Evolutionary conservation across 2,888 invertebrate species (phyloP), one percentile per base, ranked within the genome.

Genomic region (Labia minor): DNA sequence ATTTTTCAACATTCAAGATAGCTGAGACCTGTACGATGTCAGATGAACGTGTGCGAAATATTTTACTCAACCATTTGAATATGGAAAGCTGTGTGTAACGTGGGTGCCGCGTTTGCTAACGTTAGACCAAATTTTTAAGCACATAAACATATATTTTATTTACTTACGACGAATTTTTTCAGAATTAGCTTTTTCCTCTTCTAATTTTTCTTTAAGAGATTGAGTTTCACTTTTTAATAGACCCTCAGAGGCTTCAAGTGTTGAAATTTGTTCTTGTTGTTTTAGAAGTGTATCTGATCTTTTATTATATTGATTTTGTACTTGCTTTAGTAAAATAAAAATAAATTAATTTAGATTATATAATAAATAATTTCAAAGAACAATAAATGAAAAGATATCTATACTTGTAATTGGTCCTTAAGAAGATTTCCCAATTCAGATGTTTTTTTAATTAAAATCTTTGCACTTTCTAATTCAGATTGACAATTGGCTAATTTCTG

Each of bases 81-180:
- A n/a, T n/a, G n/a, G n/a, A n/a, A n/a, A n/a, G n/a, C n/a, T n/a
- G n/a, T n/a, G n/a, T n/a, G n/a, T n/a, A n/a, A n/a, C n/a, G n/a
- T n/a, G n/a, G n/a, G n/a, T n/a, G n/a, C n/a, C n/a, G n/a, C n/a
- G n/a, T n/a, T n/a, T n/a, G n/a, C n/a, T n/a, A n/a, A n/a, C n/a
- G n/a, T n/a, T n/a, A n/a, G n/a, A n/a, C 75, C 19, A 72, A 71
- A 62, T 77, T 72, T 62, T 71, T 72, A 66, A 74, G 76, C 76
- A 70, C 2, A 70, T 33, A 61, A 62, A 72, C n/a, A n/a, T n/a
- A n/a, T n/a, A n/a, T n/a, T n/a, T n/a, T n/a, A n/a, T n/a, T n/a
- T 18, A 69, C 75, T 73, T 72, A 76, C 76, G 71, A 70, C 72
- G 73, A 21, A 76, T 70, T 63, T 37, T 69, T 49, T 72, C 70